Conservation (phyloP, 2,888 invertebrate genomes). For the Iphiclides podalirius region DNA sequence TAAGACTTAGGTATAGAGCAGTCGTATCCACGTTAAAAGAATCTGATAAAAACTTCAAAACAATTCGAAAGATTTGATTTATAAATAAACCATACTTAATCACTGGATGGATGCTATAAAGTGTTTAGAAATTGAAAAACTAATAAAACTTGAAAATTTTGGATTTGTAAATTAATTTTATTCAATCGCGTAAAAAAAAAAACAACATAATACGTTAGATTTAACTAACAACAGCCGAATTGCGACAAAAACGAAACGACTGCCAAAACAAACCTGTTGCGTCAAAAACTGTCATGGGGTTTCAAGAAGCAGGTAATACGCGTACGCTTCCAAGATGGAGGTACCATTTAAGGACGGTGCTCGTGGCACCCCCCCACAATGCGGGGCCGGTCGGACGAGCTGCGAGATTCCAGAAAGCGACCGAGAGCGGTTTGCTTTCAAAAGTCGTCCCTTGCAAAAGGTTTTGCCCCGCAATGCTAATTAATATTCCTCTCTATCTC, state of each 20-base stretch:
- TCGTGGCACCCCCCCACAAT: constrained; percentile 32
- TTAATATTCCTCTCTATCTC: constrained; percentile 31
- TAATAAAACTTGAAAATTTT: too few species aligned
- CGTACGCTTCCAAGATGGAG: constrained; percentile 17
- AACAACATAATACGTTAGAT: too few species aligned
- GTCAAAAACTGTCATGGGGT: constrained; percentile 6
- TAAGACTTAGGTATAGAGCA: not conserved
- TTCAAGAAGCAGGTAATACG: constrained; percentile 16
- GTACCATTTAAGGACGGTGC: constrained; percentile 36
- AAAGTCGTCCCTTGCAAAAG: constrained; percentile 53
- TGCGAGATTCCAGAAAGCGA: constrained; percentile 68
- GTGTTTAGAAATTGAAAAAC: too few species aligned
- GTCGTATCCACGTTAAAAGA: not conserved
- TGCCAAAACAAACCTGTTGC: not conserved
- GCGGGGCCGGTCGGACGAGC: constrained; percentile 65
- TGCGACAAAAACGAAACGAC: too few species aligned
- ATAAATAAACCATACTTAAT: too few species aligned
- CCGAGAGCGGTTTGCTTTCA: constrained; percentile 61
- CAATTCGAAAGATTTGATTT: too few species aligned
- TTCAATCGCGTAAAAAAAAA: too few species aligned
- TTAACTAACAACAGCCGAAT: too few species aligned
- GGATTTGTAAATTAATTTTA: too few species aligned
- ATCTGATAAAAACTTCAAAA: too few species aligned
- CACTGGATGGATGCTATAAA: too few species aligned
- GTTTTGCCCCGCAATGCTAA: constrained; percentile 46